Evolutionary conservation across 1,140 invertebrate species (phyloP).

Genomic region (Sycobia sp.): DNA sequence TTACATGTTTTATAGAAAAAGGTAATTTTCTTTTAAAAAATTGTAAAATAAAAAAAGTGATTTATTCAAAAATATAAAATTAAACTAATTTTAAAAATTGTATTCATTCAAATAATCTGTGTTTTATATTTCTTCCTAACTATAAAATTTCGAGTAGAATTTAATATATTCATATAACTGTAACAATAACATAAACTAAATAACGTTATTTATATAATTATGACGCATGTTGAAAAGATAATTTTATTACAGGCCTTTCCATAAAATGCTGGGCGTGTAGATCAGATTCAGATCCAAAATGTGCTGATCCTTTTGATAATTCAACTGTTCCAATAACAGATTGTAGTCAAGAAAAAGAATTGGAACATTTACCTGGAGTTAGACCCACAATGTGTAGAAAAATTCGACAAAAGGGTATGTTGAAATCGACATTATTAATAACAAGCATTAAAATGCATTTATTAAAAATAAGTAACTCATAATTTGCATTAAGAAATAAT

Average conservation of each 20-base stretch:
- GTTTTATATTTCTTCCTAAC: neutral
- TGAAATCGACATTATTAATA: neutral
- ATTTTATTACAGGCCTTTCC: conserved; percentile 61
- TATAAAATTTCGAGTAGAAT: neutral
- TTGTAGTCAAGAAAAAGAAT: conserved; percentile 71
- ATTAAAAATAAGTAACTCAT: neutral
- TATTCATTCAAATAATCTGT: neutral
- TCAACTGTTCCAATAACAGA: conserved; percentile 84
- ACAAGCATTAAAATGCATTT: neutral
- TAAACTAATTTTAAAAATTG: neutral
- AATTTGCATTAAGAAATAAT: neutral
- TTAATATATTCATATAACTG: neutral
- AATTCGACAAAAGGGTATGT: conserved; percentile 86
- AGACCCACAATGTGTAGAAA: conserved; percentile 88
- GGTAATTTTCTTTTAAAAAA: conserved; percentile 16
- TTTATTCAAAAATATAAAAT: neutral
- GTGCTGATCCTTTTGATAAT: conserved; percentile 92
- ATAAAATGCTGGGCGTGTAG: conserved; percentile 94
- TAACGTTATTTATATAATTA: neutral
- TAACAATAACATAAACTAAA: neutral
- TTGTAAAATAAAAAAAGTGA: neutral
- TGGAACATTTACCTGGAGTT: conserved; percentile 73
- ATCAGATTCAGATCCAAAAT: conserved; percentile 87
- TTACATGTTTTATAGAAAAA: conserved; percentile 26
- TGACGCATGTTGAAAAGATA: neutral